phyloP scores from a whole-genome alignment of 2,113 vertebrate genomes.

The Tachysurus vachellii region DNA sequence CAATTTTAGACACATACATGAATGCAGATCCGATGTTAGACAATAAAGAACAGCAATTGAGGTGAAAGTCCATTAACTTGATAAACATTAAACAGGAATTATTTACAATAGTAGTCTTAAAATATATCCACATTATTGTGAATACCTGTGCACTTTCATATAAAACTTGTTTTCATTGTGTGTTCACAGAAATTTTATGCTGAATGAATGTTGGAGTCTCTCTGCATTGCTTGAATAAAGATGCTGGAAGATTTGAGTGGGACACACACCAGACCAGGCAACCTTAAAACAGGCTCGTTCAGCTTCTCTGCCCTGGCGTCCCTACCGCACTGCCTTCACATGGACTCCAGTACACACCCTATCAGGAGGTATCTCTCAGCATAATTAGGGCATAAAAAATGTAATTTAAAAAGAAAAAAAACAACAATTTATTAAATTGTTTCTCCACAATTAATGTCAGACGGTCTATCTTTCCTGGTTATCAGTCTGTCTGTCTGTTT shows the following conservation, averaged over 20 bases:
- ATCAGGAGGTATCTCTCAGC: constrained; percentile 69
- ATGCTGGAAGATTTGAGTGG: constrained; percentile 75
- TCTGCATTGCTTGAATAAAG: constrained; percentile 54
- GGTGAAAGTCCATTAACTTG: neutral
- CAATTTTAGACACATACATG: neutral
- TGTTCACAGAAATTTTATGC: constrained; percentile 37
- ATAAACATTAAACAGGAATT: neutral
- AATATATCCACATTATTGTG: neutral
- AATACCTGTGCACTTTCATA: neutral
- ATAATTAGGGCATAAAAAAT: neutral
- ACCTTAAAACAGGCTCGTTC: constrained; percentile 70
- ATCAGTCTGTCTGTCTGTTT: neutral
- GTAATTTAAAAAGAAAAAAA: neutral
- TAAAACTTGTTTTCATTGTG: neutral
- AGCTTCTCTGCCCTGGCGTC: constrained; percentile 75
- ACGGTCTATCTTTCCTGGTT: neutral
- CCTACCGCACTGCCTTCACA: constrained; percentile 70
- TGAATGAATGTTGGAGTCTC: constrained; percentile 41
- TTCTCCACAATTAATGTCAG: neutral
- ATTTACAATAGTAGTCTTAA: neutral
- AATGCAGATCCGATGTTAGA: neutral
- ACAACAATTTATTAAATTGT: neutral
- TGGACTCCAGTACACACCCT: constrained; percentile 73
- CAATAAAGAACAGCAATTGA: neutral
- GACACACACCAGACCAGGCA: constrained; percentile 68